These are phyloP conservation scores for Campoplex capitator DNA, from an alignment of 2,888 invertebrate species.

Conservation along the genomic window DNA sequence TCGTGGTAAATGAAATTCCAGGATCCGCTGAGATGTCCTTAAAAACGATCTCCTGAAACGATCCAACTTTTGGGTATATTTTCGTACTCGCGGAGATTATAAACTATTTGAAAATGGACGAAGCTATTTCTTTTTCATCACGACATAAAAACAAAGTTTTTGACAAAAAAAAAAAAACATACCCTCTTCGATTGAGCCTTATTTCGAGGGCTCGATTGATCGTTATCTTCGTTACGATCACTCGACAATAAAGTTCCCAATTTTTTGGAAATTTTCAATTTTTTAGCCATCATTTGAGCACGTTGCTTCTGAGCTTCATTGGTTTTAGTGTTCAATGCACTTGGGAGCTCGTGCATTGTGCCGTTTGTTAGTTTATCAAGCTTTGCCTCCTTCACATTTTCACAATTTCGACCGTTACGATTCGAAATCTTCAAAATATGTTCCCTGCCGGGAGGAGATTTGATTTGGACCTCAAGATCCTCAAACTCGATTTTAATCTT, in stretches of 20 bases:
- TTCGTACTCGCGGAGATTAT: background rate
- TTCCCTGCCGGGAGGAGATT: conserved; percentile 25
- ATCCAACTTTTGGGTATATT: background rate
- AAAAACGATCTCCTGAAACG: background rate
- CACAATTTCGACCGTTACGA: conserved; percentile 6
- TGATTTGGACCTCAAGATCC: conserved; percentile 45
- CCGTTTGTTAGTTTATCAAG: conserved; percentile 43
- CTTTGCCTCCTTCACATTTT: conserved; percentile 42
- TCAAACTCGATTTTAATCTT: conserved; percentile 44
- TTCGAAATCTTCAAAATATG: background rate
- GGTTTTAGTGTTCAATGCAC: background rate
- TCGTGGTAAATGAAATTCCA: background rate
- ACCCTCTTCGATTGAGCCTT: conserved; percentile 30
- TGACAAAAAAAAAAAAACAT: too few species aligned
- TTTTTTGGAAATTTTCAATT: background rate
- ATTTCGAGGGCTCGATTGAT: background rate
- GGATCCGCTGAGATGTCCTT: background rate
- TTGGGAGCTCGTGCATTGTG: conserved; percentile 20
- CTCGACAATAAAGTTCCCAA: background rate
- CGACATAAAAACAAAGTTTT: background rate
- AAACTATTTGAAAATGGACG: background rate
- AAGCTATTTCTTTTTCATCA: background rate
- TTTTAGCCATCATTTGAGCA: too few species aligned
- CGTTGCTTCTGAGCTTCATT: background rate
- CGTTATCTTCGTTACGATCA: conserved; percentile 15